These are phyloP conservation scores for Eristalis tenax DNA, from an alignment of 2,888 invertebrate species.

Conservation along the genomic window DNA sequence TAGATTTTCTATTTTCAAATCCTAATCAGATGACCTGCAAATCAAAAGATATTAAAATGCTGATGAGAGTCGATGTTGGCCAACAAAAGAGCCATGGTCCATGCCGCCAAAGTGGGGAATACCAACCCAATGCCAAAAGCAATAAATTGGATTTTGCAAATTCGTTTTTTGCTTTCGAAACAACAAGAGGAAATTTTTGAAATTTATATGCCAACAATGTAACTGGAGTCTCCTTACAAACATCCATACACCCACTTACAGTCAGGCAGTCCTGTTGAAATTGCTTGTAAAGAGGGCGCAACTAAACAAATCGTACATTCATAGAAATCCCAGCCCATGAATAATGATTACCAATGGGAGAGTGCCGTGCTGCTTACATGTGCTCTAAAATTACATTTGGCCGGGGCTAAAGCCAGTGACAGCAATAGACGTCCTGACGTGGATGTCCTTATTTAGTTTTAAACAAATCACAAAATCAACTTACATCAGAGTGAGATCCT, in stretches of 20 bases:
- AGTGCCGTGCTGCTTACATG: constrained; percentile 56
- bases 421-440: neutral
- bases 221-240: constrained; percentile 30
- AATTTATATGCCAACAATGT: constrained; percentile 72
- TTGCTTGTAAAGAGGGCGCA: constrained; percentile 61
- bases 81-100: constrained; percentile 19
- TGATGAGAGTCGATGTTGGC: constrained; percentile 52
- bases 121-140: constrained; percentile 34
- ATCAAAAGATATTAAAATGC: constrained; percentile 66
- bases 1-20: neutral
- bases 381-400: constrained; percentile 64
- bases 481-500: constrained; percentile 63
- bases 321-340: constrained; percentile 72
- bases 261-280: constrained; percentile 48
- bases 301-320: constrained; percentile 69
- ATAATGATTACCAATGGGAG: constrained; percentile 71
- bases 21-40: constrained; percentile 58
- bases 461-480: constrained; percentile 70
- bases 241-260: neutral
- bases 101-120: constrained; percentile 9
- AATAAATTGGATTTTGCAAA: constrained; percentile 70
- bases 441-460: constrained; percentile 59
- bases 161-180: constrained; percentile 45
- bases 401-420: constrained; percentile 9
- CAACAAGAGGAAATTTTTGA: constrained; percentile 68